Evolutionary conservation across 1,140 invertebrate species (phyloP).

Genomic region (Ceratina japonica): DNA sequence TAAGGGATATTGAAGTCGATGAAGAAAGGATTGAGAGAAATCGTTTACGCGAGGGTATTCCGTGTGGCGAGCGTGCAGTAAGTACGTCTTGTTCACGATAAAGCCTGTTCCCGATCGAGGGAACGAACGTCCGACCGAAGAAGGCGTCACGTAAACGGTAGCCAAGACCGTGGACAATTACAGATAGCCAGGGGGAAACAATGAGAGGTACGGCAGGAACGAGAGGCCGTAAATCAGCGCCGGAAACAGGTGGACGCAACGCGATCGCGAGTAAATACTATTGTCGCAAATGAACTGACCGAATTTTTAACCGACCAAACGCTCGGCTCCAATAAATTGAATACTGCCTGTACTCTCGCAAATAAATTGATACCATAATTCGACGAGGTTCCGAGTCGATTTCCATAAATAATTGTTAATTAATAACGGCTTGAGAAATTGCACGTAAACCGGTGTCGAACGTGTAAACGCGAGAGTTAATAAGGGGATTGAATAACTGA

Average conservation of each 20-base stretch:
- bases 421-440: no score
- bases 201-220: constrained; percentile 12
- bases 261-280: constrained; percentile 39
- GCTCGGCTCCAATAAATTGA: no score
- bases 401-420: no score
- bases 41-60: neutral
- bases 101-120: neutral
- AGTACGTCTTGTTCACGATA: neutral
- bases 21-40: no score
- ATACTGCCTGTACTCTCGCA: no score
- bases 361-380: no score
- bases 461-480: neutral
- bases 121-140: constrained; percentile 14
- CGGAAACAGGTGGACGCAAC: constrained; percentile 48
- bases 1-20: neutral
- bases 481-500: constrained; percentile 62
- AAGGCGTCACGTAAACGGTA: constrained; percentile 38
- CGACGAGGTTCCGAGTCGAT: no score
- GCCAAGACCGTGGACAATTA: constrained; percentile 37
- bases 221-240: constrained; percentile 25
- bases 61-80: neutral
- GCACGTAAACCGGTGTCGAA: no score
- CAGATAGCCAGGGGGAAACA: constrained; percentile 27
- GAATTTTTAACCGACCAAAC: no score
- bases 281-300: no score